Base-by-base conservation (phyloP, 2,888 invertebrate genomes). In the Drosophila sordidapex region DNA sequence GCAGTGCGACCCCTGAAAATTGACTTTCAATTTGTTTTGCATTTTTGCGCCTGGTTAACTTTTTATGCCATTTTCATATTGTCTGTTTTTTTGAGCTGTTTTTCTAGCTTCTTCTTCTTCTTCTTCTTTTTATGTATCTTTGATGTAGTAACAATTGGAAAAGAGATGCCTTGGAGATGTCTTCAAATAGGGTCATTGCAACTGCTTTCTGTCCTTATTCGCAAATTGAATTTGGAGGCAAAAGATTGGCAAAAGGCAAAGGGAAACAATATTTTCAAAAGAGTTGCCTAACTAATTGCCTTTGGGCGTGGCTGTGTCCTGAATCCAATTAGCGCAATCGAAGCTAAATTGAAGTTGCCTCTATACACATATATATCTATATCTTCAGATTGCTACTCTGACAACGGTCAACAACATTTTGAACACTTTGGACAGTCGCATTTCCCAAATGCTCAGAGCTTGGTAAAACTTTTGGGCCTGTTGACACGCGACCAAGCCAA, bases 21-120 rank as follows among this genome's bases (percentile, higher is more conserved):
- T 89, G 75, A 76, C 86, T 89, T 87, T 89, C 87, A 82, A 89
- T 87, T 87, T 87, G 72, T 51, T 70, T 76, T 76, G 70, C 62
- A 76, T 74, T 85, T 84, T 87, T 82, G 77, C 75, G 80, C 77
- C 69, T 73, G 66, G 65, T 83, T 83, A 63, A 49, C 63, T 72
- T 81, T 83, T 79, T 83, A 77, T 81, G 84, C 59, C 77, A 62
- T 62, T 78, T 78, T 83, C 70, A 70, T 73, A 65, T 73, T 72
- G 69, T 62, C 60, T 67, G 61, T 57, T 68, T 40, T 31, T 48
- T 18, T 21, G 21, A 21, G 21, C 21, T 21, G 21, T 21, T 21
- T 21, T 21, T 21, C 43, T 18, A 36, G 15, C 36, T 36, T 7
- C 11, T 13, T 57, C 38, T n/a, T 40, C 38, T n/a, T 40, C 5